Evolutionary conservation across 2,797 vertebrate species (phyloP).

Genomic region (Notolepis coatsorum): DNA sequence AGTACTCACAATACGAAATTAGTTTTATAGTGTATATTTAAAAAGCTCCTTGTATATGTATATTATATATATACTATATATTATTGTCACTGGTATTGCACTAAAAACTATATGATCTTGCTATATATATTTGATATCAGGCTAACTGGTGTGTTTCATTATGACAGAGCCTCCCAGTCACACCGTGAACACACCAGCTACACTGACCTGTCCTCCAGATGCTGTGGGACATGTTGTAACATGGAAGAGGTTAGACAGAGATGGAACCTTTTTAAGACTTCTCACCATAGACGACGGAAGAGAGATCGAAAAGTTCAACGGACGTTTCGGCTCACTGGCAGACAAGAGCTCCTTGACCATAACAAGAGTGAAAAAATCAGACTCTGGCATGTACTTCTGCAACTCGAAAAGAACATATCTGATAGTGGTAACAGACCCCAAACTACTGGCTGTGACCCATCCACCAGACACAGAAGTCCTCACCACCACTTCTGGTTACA

Average conservation of each 20-base stretch:
- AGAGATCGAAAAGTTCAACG: fast-evolving
- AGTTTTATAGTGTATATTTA: too few relatives aligned
- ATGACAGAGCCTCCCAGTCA: fast-evolving
- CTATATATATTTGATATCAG: too few relatives aligned
- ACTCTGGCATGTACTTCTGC: background rate
- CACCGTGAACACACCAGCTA: fast-evolving
- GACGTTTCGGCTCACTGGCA: background rate
- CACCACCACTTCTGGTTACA: background rate
- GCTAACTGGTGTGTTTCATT: background rate
- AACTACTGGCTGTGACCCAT: fast-evolving
- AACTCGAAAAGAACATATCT: background rate
- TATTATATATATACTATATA: too few relatives aligned
- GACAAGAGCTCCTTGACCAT: conserved; percentile 14
- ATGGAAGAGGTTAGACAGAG: background rate
- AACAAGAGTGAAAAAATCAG: fast-evolving
- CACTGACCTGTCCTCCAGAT: conserved; percentile 16
- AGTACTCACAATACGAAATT: too few relatives aligned
- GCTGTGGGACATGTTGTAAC: background rate
- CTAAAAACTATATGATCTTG: too few relatives aligned
- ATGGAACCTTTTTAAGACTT: fast-evolving
- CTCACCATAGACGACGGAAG: fast-evolving
- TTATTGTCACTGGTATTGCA: too few relatives aligned
- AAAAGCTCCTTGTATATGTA: too few relatives aligned
- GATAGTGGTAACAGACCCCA: fast-evolving
- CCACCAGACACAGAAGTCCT: background rate